Conservation (phyloP, 2,888 invertebrate genomes). For the Nesidiocoris tenuis region DNA sequence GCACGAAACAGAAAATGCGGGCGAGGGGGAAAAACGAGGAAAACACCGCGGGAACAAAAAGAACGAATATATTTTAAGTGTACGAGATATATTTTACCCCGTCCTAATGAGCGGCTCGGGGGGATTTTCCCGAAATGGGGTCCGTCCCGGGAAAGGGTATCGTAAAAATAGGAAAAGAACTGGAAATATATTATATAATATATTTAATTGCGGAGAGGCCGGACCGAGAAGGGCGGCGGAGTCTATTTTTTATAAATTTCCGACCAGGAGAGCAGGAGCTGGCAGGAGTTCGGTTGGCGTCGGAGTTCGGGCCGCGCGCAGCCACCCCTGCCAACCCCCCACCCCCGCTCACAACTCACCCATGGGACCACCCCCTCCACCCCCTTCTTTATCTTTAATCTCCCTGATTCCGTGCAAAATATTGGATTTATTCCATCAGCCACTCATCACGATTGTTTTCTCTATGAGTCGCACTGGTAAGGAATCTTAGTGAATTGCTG, state of each 20-base stretch:
- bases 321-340: slow-evolving; percentile 22
- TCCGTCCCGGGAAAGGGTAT: background rate
- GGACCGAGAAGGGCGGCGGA: slow-evolving; percentile 16
- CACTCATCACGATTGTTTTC: too few relatives aligned
- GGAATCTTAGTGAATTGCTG: too few relatives aligned
- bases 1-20: background rate
- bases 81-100: background rate
- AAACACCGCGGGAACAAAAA: slow-evolving; percentile 2
- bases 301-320: slow-evolving; percentile 24
- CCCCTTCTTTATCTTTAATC: too few relatives aligned
- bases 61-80: slow-evolving; percentile 2
- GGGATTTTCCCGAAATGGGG: too few relatives aligned
- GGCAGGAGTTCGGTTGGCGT: slow-evolving; percentile 25
- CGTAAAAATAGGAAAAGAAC: slow-evolving; percentile 34
- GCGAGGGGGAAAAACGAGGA: background rate
- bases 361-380: too few relatives aligned
- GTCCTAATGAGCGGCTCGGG: background rate
- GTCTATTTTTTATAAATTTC: slow-evolving; percentile 44
- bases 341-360: background rate
- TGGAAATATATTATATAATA: slow-evolving; percentile 39
- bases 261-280: slow-evolving; percentile 38
- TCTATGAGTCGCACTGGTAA: too few relatives aligned
- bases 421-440: too few relatives aligned
- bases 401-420: too few relatives aligned
- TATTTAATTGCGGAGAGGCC: slow-evolving; percentile 31